Evolutionary conservation across 2,113 vertebrate genomes (phyloP).

Genomic region (Percina caprodes): DNA sequence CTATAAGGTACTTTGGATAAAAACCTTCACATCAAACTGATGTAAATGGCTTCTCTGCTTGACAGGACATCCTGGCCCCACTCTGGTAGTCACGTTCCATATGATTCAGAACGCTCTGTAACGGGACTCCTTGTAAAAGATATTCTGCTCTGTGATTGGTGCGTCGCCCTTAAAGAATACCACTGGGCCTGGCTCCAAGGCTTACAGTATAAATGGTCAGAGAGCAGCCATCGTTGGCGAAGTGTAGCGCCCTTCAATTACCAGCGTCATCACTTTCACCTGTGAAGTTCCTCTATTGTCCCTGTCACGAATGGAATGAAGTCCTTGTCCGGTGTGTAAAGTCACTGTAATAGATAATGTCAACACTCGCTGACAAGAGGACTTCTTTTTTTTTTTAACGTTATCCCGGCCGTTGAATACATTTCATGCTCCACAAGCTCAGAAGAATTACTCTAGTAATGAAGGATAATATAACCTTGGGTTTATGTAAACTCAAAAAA

Average conservation of each 20-base stretch:
- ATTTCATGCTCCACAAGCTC: conserved; percentile 48
- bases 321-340: conserved; percentile 36
- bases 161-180: not conserved
- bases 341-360: conserved; percentile 36
- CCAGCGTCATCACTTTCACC: conserved; percentile 52
- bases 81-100: not conserved
- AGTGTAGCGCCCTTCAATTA: conserved; percentile 39
- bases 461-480: conserved; percentile 42
- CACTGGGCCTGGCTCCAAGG: not conserved
- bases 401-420: conserved; percentile 27
- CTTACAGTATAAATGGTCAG: conserved; percentile 12
- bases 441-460: conserved; percentile 36
- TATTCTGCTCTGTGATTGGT: conserved; percentile 32
- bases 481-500: conserved; percentile 18
- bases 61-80: conserved; percentile 3
- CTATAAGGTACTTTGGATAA: not conserved
- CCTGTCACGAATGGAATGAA: conserved; percentile 44
- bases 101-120: not conserved
- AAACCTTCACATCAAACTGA: not conserved
- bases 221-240: conserved; percentile 22
- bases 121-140: not conserved
- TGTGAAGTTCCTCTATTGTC: conserved; percentile 47
- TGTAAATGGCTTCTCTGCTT: not conserved
- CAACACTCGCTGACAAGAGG: conserved; percentile 41
- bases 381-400: conserved; percentile 11